Conservation (phyloP, 2,113 vertebrate genomes). For the Oreochromis tanganicae region DNA sequence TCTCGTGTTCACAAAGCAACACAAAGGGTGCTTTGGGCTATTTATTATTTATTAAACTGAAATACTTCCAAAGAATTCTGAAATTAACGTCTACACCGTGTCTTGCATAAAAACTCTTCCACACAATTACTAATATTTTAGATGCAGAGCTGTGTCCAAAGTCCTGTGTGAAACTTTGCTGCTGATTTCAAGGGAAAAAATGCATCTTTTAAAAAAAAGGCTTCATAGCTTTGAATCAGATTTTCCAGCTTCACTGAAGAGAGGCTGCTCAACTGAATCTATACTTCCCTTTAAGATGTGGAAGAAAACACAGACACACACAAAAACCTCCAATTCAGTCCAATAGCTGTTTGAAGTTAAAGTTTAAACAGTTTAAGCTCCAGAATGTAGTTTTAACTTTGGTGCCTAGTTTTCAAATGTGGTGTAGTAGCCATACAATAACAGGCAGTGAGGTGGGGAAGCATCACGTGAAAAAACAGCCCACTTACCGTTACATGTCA, state of each 20-base stretch:
- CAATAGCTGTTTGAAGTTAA: neutral
- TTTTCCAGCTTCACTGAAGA: neutral
- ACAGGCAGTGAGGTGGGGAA: neutral
- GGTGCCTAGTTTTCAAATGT: neutral
- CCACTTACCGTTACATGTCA: neutral
- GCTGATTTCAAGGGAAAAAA: neutral
- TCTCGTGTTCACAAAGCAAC: neutral
- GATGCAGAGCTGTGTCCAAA: neutral
- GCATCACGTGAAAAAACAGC: neutral
- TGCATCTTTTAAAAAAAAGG: neutral
- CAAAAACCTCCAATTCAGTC: neutral
- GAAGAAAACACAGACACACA: neutral
- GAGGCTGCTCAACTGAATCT: neutral
- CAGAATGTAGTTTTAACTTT: neutral
- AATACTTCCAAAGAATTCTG: neutral
- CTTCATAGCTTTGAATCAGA: neutral
- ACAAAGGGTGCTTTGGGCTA: neutral
- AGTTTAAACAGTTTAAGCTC: neutral
- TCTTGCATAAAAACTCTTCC: neutral
- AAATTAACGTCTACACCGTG: neutral
- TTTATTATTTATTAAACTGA: neutral
- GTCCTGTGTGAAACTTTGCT: neutral
- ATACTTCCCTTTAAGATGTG: neutral
- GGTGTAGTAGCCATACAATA: neutral
- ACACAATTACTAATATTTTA: neutral